Conservation (phyloP, 2,113 vertebrate species). For the Monarcha castaneiventris region DNA sequence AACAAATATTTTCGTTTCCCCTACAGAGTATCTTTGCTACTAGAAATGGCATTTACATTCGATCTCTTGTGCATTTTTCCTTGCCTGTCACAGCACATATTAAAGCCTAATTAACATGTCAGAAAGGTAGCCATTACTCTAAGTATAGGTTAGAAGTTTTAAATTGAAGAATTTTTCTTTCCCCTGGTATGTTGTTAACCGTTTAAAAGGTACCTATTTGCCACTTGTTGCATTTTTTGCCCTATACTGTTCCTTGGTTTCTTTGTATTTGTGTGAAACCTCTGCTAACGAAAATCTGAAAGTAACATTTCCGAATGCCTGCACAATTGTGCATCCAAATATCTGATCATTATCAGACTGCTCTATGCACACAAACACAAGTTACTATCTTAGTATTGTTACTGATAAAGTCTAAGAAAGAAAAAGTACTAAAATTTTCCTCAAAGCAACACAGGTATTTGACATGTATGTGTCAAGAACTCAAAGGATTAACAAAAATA, state of each 20-base stretch:
- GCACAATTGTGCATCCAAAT: neutral
- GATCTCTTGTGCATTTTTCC: slow-evolving; percentile 29
- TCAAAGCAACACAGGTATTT: neutral
- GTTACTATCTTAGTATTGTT: neutral
- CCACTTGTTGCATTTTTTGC: slow-evolving; percentile 53
- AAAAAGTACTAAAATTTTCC: neutral
- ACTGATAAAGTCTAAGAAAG: neutral
- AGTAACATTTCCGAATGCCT: neutral
- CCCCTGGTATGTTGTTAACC: neutral
- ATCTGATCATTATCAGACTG: neutral
- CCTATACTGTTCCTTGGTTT: neutral
- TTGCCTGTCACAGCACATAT: slow-evolving; percentile 32
- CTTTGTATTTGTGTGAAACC: neutral
- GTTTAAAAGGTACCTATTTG: slow-evolving; percentile 9
- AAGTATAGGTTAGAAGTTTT: slow-evolving; percentile 33
- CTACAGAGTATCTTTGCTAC: slow-evolving; percentile 31
- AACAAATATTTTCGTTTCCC: slow-evolving; percentile 50
- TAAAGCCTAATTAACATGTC: slow-evolving; percentile 62
- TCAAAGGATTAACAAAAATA: neutral
- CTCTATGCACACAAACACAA: neutral
- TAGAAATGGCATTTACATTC: slow-evolving; percentile 45
- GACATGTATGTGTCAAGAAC: neutral
- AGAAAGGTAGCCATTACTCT: slow-evolving; percentile 46
- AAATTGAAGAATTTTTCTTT: neutral
- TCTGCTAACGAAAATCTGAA: neutral